Conservation (phyloP, 2,888 invertebrate species). For the Rhamnusium bicolor region DNA sequence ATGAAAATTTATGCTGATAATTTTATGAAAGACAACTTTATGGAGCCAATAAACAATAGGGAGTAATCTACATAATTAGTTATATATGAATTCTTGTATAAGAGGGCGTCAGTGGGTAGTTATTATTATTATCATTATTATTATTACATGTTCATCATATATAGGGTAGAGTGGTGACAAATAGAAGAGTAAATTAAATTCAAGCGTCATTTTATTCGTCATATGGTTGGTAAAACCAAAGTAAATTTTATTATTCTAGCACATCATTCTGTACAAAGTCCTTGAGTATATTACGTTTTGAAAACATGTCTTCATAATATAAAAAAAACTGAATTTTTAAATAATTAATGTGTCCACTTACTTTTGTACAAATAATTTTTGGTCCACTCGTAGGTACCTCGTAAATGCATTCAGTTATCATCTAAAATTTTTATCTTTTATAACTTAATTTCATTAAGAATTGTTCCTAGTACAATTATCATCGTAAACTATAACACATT, state of each 20-base stretch:
- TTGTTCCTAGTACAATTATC: not conserved
- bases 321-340: not conserved
- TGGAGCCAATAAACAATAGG: too few species aligned
- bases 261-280: not conserved
- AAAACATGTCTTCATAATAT: too few species aligned
- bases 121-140: too few species aligned
- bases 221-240: not conserved
- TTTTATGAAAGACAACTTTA: too few species aligned
- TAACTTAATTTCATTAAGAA: not conserved
- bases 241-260: not conserved
- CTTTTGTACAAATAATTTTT: not conserved
- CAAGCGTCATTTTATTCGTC: not conserved
- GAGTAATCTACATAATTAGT: too few species aligned
- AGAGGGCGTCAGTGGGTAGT: too few species aligned
- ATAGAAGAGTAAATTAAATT: too few species aligned
- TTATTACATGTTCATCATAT: too few species aligned
- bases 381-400: not conserved
- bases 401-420: not conserved
- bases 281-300: not conserved
- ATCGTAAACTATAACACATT: not conserved
- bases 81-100: too few species aligned
- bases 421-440: slow-evolving; percentile 3
- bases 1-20: too few species aligned
- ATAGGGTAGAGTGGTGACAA: not conserved
- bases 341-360: too few species aligned